Evolutionary conservation across 2,113 vertebrate genomes (phyloP).

Genomic region (Sander lucioperca): DNA sequence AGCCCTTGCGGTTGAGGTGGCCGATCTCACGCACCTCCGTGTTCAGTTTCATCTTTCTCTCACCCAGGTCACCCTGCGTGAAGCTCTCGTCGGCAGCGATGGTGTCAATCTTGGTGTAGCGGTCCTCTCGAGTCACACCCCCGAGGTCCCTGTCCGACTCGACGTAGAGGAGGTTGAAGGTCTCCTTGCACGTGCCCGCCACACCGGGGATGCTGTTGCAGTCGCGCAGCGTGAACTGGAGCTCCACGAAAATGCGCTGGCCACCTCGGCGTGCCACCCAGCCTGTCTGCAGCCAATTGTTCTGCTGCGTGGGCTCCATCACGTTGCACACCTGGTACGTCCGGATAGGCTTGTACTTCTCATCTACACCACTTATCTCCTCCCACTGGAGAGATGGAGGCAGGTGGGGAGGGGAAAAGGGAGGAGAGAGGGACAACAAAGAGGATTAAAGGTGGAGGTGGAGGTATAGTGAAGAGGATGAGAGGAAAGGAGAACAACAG

Average conservation of each 20-base stretch:
- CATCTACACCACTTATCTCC: conserved; percentile 96
- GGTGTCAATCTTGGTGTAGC: conserved; percentile 95
- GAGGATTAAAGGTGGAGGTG: neutral
- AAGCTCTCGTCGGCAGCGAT: conserved; percentile 98
- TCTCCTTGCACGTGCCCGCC: conserved; percentile 95
- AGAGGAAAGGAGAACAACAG: neutral
- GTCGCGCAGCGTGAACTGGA: conserved; percentile 96
- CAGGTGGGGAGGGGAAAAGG: neutral
- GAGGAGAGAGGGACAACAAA: neutral
- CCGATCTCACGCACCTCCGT: conserved; percentile 96
- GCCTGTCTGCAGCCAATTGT: conserved; percentile 98
- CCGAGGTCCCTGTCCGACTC: conserved; percentile 91
- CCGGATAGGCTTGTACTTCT: conserved; percentile 93
- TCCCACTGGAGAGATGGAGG: conserved; percentile 89
- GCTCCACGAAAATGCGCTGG: conserved; percentile 96
- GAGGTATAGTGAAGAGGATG: neutral
- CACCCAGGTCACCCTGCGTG: conserved; percentile 95
- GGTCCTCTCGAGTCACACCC: conserved; percentile 80
- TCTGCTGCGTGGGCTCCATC: conserved; percentile 96
- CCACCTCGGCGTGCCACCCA: conserved; percentile 91
- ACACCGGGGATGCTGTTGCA: conserved; percentile 98
- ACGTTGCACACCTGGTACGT: conserved; percentile 98
- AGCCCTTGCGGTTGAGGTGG: conserved; percentile 92
- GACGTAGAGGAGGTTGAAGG: conserved; percentile 94
- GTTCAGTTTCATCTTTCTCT: conserved; percentile 99